These are phyloP conservation scores for Scomber japonicus DNA, from an alignment of 2,113 vertebrate species.

Conservation along the genomic window DNA sequence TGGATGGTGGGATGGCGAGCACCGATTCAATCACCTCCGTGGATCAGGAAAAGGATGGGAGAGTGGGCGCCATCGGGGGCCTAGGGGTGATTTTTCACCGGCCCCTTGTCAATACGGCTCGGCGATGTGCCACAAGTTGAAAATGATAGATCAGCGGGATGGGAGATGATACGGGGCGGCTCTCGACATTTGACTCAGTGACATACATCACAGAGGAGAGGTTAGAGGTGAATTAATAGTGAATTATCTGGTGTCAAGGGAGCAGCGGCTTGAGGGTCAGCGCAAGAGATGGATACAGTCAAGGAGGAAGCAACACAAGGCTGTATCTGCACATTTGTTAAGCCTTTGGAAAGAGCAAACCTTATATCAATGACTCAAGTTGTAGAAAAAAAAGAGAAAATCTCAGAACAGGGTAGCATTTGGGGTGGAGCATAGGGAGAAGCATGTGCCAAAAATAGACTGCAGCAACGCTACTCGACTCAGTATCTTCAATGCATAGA, in stretches of 20 bases:
- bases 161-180: slow-evolving; percentile 35
- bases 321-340: slow-evolving; percentile 29
- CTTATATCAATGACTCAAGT: slow-evolving; percentile 48
- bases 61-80: slow-evolving; percentile 3
- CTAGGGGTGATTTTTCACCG: slow-evolving; percentile 58
- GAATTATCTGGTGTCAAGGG: slow-evolving; percentile 52
- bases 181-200: slow-evolving; percentile 39
- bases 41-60: slow-evolving; percentile 42
- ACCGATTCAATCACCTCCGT: slow-evolving; percentile 66
- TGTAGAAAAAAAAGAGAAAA: slow-evolving; percentile 30
- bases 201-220: slow-evolving; percentile 68
- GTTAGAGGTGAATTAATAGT: slow-evolving; percentile 67
- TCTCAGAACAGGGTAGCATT: slow-evolving; percentile 44
- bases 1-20: slow-evolving; percentile 16
- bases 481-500: slow-evolving; percentile 44
- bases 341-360: slow-evolving; percentile 42
- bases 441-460: slow-evolving; percentile 56
- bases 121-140: slow-evolving; percentile 11
- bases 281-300: slow-evolving; percentile 2
- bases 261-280: slow-evolving; percentile 18
- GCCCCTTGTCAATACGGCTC: slow-evolving; percentile 62
- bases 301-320: slow-evolving; percentile 15
- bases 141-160: slow-evolving; percentile 52
- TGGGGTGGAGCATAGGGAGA: slow-evolving; percentile 10
- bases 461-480: slow-evolving; percentile 31